Evolutionary conservation across 2,888 invertebrate species (phyloP), one percentile per base, ranked within the genome.

Genomic region (Craniophora ligustri): DNA sequence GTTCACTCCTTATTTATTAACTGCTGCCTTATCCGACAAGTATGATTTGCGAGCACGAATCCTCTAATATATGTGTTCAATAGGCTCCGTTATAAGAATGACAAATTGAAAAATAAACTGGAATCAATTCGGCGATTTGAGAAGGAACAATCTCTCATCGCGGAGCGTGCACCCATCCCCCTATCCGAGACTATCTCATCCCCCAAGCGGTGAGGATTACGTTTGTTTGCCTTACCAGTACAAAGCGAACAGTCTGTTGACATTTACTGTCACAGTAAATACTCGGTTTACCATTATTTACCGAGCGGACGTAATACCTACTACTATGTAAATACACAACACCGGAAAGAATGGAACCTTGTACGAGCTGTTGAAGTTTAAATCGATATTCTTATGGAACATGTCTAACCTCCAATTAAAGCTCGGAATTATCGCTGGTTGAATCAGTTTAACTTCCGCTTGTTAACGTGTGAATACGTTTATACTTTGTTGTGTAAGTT

Each of bases 211-310:
- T 68, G 67, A 70, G 81, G 82, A 81, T 82, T 88, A 88, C 84
- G 81, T 85, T 84, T 92, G 89, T 92, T 92, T 92, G 86, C 85
- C 73, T 78, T 81, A 75, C 70, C 78, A 86, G 82, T 87, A 86
- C 87, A 89, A 91, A 91, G 88, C 86, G 88, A 86, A 84, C 88
- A 88, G 79, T 86, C 81, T 91, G 86, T 91, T 91, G 89, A 91
- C 89, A 86, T 84, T 85, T 78, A 83, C 89, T 87, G 89, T 87
- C 85, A 86, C 78, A 56, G 91, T 84, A 89, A 90, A 92, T 86
- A 91, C 85, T 85, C 81, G 85, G 88, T 87, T 84, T 86, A 89
- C 88, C 86, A 86, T 86, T 92, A 89, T 91, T 92, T 91, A 86
- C 87, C 57, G 76, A 82, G 76, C 78, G 86, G 85, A 85, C 85